phyloP scores from a whole-genome alignment of 2,113 vertebrate genomes.

The Anhinga rufa region DNA sequence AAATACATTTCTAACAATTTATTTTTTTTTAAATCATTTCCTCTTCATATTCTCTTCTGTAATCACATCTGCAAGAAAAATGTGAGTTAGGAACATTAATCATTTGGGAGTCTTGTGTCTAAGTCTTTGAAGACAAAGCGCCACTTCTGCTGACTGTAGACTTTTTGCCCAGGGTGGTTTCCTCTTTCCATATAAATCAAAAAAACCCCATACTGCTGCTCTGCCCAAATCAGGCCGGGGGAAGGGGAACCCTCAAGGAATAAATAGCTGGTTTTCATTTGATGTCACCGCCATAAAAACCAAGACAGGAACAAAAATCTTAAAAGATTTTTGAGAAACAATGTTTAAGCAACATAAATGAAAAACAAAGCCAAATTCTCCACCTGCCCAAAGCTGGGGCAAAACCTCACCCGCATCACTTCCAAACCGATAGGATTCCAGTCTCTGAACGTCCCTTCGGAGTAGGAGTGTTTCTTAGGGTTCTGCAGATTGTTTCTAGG shows the following conservation, averaged over 20 bases:
- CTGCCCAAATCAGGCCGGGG: not conserved
- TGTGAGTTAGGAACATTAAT: slow-evolving; percentile 34
- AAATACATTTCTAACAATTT: not conserved
- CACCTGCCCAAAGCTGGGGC: not conserved
- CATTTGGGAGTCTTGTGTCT: slow-evolving; percentile 18
- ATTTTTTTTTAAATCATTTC: not conserved
- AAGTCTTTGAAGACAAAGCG: slow-evolving; percentile 48
- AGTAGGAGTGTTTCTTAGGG: not conserved
- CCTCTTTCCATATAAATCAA: slow-evolving; percentile 42
- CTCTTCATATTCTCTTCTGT: not conserved
- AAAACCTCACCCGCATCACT: not conserved
- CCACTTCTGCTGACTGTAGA: slow-evolving; percentile 43
- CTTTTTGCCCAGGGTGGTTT: slow-evolving; percentile 41
- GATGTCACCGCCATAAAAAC: not conserved
- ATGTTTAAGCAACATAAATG: not conserved
- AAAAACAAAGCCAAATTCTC: not conserved
- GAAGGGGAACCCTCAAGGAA: not conserved
- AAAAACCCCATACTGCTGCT: not conserved
- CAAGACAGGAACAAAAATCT: not conserved
- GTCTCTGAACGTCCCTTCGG: not conserved
- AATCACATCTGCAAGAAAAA: slow-evolving; percentile 54
- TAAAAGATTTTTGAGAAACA: not conserved
- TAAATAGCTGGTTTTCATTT: not conserved
- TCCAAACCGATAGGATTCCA: not conserved
- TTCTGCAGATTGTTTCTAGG: not conserved